Base-by-base conservation (phyloP, 1,140 invertebrate species). In the Lepidurus apus region DNA sequence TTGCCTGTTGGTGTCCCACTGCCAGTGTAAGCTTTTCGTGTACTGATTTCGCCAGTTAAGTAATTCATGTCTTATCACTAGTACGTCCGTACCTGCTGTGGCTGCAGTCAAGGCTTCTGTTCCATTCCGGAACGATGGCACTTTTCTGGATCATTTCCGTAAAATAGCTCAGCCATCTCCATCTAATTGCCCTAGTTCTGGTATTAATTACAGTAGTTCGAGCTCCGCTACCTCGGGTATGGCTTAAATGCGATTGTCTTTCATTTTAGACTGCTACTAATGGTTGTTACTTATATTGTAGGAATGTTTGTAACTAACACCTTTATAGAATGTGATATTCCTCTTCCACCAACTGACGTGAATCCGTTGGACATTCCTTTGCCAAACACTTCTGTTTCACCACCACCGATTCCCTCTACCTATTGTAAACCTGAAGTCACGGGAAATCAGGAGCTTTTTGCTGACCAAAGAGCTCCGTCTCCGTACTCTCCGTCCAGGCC, bases 61-160 rank as follows among this genome's bases (percentile, higher is more conserved):
- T 42, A 13, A 13, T 9, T 47, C 75, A 8, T 42, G 17, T 26
- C 42, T 1, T 42, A 11, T 76, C 6, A 42, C 0, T 26, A 78
- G 77, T 53, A 24, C 26, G 6, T 65, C 73, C 24, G 9, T 74
- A 7, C 65, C 65, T 26, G 42, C 65, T 26, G 42, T 45, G 75
- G 65, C 78, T 44, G 78, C 73, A 47, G 17, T n/a, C 4, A 65
- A 65, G 13, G 17, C 21, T 0, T 8, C 53, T 13, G 53, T 79
- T 74, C 73, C 73, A 21, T 83, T 83, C 74, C 80, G 81, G 45
- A 83, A 83, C 77, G 83, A 83, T 77, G 83, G 83, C 10, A 81
- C 80, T 65, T 83, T 83, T 80, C 78, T 83, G 34, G 83, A 83
- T 47, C 80, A 82, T 34, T 83, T 83, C 79, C 81, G 79, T 74